Conservation (phyloP, 2,797 vertebrate species). For the Chrosomus eos region DNA sequence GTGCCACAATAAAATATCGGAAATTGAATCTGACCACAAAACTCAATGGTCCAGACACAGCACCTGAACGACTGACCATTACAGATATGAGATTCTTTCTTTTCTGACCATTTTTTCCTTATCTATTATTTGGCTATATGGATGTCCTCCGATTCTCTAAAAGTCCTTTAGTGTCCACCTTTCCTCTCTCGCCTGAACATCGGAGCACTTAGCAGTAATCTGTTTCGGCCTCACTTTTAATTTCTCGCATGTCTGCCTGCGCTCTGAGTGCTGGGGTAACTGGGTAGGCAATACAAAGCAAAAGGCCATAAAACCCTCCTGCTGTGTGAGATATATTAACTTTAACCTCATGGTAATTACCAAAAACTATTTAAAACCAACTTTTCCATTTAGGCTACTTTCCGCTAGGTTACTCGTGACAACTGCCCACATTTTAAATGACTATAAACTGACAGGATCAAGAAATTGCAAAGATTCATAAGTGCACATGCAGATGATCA, state of each 20-base stretch:
- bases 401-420: slow-evolving; percentile 52
- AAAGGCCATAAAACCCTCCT: slow-evolving; percentile 75
- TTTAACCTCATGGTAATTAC: slow-evolving; percentile 76
- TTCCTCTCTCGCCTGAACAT: slow-evolving; percentile 57
- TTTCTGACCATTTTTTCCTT: slow-evolving; percentile 53
- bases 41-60: slow-evolving; percentile 76
- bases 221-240: slow-evolving; percentile 70
- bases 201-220: slow-evolving; percentile 69
- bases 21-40: slow-evolving; percentile 82
- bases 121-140: slow-evolving; percentile 57
- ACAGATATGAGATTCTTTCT: slow-evolving; percentile 68
- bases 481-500: slow-evolving; percentile 42
- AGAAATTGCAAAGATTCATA: slow-evolving; percentile 43
- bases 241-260: slow-evolving; percentile 79
- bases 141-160: slow-evolving; percentile 42
- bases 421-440: slow-evolving; percentile 57
- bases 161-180: slow-evolving; percentile 60
- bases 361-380: slow-evolving; percentile 70
- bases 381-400: slow-evolving; percentile 67
- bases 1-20: slow-evolving; percentile 69
- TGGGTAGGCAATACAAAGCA: slow-evolving; percentile 72
- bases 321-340: slow-evolving; percentile 75
- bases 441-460: slow-evolving; percentile 57
- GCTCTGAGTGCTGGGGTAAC: slow-evolving; percentile 73
- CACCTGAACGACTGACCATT: slow-evolving; percentile 74